Conservation (phyloP, 2,113 vertebrate genomes). For the Acanthisitta chloris region DNA sequence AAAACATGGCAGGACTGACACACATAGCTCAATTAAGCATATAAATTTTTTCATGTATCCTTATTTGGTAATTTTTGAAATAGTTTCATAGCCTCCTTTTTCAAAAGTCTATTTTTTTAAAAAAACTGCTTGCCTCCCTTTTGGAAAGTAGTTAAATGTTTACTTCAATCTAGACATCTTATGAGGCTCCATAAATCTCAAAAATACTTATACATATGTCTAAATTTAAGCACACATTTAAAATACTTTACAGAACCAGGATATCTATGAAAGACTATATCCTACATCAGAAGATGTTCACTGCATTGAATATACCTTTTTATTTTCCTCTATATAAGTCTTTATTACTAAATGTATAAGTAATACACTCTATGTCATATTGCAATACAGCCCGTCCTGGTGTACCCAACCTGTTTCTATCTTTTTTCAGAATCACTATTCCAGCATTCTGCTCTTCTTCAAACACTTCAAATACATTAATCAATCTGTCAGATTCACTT, state of each 20-base stretch:
- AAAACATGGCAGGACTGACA: neutral
- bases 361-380: too few species aligned
- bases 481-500: neutral
- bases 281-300: neutral
- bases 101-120: neutral
- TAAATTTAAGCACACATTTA: neutral
- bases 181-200: neutral
- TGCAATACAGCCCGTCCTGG: neutral
- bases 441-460: neutral
- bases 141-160: neutral
- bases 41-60: neutral
- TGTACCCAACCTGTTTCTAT: neutral
- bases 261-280: neutral
- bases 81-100: neutral
- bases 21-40: neutral
- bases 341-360: neutral
- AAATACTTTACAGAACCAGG: neutral
- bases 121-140: neutral
- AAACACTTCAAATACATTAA: neutral
- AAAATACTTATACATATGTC: neutral
- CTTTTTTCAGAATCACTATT: neutral
- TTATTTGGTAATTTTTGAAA: neutral
- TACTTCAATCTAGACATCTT: neutral
- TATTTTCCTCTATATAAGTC: neutral
- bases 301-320: neutral